Percentiles rank a stretch among this genome's conserved stretches.
phyloP scores from a whole-genome alignment of 2,797 vertebrate species.

The Prionace glauca region DNA sequence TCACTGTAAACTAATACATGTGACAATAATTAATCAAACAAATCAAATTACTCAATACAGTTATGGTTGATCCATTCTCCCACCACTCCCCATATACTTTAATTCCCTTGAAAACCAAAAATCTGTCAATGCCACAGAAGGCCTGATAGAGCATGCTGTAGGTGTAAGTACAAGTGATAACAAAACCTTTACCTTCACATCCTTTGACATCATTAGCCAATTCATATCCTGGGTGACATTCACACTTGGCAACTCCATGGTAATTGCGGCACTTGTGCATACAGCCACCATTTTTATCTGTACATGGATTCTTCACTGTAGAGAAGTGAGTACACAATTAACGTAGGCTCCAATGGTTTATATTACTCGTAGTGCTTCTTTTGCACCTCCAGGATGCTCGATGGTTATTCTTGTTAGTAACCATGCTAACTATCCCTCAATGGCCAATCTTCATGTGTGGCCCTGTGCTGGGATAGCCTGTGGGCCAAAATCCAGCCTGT shows the following conservation, averaged over 20 bases:
- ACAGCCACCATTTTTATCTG: slow-evolving; percentile 73
- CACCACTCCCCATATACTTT: too few relatives aligned
- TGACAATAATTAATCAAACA: too few relatives aligned
- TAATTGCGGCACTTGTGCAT: slow-evolving; percentile 70
- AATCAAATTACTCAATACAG: too few relatives aligned
- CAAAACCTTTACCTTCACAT: slow-evolving; percentile 66
- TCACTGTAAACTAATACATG: too few relatives aligned
- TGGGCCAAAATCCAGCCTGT: neutral
- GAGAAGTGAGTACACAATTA: too few relatives aligned
- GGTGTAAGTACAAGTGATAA: neutral
- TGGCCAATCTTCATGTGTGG: neutral
- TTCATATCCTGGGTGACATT: slow-evolving; percentile 69
- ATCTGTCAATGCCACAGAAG: neutral
- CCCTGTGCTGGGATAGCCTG: neutral
- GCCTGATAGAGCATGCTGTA: neutral
- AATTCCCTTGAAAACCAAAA: too few relatives aligned
- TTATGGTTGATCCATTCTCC: too few relatives aligned
- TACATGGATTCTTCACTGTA: slow-evolving; percentile 72
- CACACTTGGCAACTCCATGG: slow-evolving; percentile 60
- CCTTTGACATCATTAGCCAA: slow-evolving; percentile 65
- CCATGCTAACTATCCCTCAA: neutral
- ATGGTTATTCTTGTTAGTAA: neutral
- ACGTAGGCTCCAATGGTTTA: neutral
- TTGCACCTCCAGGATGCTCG: neutral
- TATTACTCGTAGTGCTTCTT: neutral